Base-by-base conservation (phyloP, 37 sponge, comb jelly and placozoan species). In the Agelas oroides region DNA sequence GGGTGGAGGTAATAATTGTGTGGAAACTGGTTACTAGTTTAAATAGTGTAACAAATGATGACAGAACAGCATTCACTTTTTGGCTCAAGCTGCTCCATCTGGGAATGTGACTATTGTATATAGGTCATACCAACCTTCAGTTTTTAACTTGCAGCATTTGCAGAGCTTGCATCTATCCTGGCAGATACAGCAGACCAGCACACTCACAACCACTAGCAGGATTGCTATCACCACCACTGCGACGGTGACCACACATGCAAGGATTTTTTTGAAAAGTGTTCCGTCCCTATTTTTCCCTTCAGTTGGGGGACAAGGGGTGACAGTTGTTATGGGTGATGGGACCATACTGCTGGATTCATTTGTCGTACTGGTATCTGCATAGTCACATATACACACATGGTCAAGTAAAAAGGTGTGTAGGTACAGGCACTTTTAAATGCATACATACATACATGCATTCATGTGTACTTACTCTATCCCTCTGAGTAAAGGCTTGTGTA, bases 341-440 rank as follows among this genome's bases (percentile, higher is more conserved):
- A 27, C 27, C 6, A 31, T 27, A 52, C 20, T 17, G 32, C 65
- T 79, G 41, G 46, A 39, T 18, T 2, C 52, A 25, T 79, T 54
- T 30, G 80, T 81, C 35, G 11, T 20, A n/a, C n/a, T n/a, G n/a
- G n/a, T n/a, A 70, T 81, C 82, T 81, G 55, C 20, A 38, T 0
- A 54, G 17, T 20, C 46, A 72, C 24, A 72, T 21, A 56, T n/a
- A n/a, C n/a, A n/a, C n/a, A n/a, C n/a, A n/a, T n/a, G n/a, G n/a
- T n/a, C n/a, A n/a, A n/a, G n/a, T n/a, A n/a, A n/a, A n/a, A n/a
- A n/a, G n/a, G n/a, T n/a, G n/a, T n/a, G n/a, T n/a, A n/a, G n/a
- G n/a, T n/a, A n/a, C n/a, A n/a, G n/a, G n/a, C n/a, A n/a, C n/a
- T n/a, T n/a, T n/a, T n/a, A n/a, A n/a, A n/a, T n/a, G n/a, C n/a